Conservation (phyloP, 2,113 vertebrate species). For the Leiothrix lutea region DNA sequence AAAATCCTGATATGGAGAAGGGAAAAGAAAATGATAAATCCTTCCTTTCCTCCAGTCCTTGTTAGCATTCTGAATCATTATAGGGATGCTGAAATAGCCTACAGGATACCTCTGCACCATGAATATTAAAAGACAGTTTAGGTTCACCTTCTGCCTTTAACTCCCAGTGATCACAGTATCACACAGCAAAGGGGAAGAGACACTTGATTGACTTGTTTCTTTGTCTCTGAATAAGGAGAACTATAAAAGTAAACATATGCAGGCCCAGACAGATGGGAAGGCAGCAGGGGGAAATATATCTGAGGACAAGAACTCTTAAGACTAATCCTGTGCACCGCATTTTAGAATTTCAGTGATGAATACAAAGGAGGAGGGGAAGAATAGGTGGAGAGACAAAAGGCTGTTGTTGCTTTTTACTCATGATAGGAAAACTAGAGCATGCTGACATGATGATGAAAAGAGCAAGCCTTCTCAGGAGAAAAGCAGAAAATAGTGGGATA, state of each 20-base stretch:
- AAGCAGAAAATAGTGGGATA: background rate
- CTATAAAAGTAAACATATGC: background rate
- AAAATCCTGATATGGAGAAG: background rate
- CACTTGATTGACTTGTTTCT: background rate
- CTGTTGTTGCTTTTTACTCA: background rate
- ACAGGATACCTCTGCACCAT: background rate
- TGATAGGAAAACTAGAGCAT: background rate
- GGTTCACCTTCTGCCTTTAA: background rate
- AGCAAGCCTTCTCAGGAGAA: background rate
- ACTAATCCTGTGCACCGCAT: background rate
- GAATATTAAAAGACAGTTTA: background rate
- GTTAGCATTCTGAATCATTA: constrained; percentile 1
- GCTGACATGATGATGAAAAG: background rate
- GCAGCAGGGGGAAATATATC: background rate
- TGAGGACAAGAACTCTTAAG: background rate
- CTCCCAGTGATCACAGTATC: background rate
- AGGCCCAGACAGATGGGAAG: background rate
- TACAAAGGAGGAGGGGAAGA: background rate
- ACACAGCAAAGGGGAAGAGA: background rate
- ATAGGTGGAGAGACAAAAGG: background rate
- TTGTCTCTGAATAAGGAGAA: background rate
- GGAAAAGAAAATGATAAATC: background rate
- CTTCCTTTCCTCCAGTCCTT: background rate
- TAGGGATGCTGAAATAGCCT: constrained; percentile 6
- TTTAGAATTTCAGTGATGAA: background rate